phyloP scores from a whole-genome alignment of 2,888 invertebrate species.

The Aelia acuminata region DNA sequence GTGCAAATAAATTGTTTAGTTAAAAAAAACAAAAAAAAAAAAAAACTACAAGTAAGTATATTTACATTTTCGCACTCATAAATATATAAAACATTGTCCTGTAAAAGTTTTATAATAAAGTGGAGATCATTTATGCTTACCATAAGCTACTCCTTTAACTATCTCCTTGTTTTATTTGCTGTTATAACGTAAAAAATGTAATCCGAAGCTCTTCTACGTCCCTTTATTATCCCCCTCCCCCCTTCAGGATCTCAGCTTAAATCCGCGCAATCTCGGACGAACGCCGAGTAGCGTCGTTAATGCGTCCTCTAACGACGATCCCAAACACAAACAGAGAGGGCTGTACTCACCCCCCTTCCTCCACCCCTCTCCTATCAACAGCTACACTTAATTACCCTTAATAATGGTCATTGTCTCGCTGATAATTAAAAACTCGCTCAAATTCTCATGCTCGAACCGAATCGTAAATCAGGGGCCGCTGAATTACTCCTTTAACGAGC shows the following conservation, averaged over 20 bases:
- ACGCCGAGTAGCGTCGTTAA: background rate
- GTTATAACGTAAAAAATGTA: background rate
- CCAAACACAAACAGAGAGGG: slow-evolving; percentile 6
- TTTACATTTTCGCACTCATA: too few species aligned
- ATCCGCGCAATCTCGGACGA: background rate
- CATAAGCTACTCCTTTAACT: too few species aligned
- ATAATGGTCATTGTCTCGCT: slow-evolving; percentile 29
- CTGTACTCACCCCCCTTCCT: too few species aligned
- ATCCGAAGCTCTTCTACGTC: background rate
- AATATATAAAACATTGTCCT: too few species aligned
- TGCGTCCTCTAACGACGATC: background rate
- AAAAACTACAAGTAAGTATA: too few species aligned
- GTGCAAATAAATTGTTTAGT: too few species aligned
- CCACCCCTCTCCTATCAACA: background rate
- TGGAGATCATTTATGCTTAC: too few species aligned
- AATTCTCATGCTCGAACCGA: background rate
- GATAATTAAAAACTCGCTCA: slow-evolving; percentile 40
- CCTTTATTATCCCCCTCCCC: background rate
- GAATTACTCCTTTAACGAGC: slow-evolving; percentile 46
- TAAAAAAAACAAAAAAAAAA: too few species aligned
- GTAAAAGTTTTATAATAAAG: too few species aligned
- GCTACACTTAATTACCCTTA: slow-evolving; percentile 43
- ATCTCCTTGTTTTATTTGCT: too few species aligned
- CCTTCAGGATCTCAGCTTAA: background rate
- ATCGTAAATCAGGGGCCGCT: slow-evolving; percentile 20